Conservation (phyloP, 2,888 invertebrate genomes). For the Drosophila fungiperda region DNA sequence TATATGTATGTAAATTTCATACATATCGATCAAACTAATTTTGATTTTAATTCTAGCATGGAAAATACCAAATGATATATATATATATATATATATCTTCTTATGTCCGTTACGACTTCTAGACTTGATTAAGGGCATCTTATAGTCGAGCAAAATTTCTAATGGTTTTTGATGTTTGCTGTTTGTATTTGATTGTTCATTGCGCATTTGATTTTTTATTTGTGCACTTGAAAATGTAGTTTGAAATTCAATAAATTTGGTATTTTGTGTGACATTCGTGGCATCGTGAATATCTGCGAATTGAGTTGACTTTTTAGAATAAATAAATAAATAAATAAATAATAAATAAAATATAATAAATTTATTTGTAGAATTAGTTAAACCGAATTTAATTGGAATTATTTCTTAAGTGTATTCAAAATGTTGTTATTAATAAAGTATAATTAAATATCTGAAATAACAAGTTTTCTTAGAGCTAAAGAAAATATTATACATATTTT, state of each 20-base stretch:
- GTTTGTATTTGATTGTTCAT: slow-evolving; percentile 25
- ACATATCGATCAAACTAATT: background rate
- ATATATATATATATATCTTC: too few species aligned
- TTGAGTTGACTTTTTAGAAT: slow-evolving; percentile 61
- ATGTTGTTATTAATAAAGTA: background rate
- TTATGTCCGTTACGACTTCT: background rate
- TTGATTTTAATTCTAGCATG: background rate
- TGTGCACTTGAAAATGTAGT: slow-evolving; percentile 34
- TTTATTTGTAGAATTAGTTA: slow-evolving; percentile 31
- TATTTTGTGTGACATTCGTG: slow-evolving; percentile 59
- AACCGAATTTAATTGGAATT: slow-evolving; percentile 14
- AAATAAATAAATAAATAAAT: slow-evolving; percentile 48
- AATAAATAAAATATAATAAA: slow-evolving; percentile 46
- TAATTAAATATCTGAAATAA: background rate
- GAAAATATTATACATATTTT: background rate
- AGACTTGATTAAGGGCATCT: background rate
- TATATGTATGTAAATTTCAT: background rate
- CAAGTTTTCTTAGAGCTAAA: background rate
- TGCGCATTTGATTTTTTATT: slow-evolving; percentile 58
- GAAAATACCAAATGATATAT: background rate
- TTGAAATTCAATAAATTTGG: slow-evolving; percentile 72
- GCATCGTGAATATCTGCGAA: slow-evolving; percentile 53
- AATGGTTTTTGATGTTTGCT: slow-evolving; percentile 14
- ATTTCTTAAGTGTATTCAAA: slow-evolving; percentile 13
- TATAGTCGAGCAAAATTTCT: background rate